Conservation (phyloP, 1,140 invertebrate genomes). For the Drosophila novamexicana region DNA sequence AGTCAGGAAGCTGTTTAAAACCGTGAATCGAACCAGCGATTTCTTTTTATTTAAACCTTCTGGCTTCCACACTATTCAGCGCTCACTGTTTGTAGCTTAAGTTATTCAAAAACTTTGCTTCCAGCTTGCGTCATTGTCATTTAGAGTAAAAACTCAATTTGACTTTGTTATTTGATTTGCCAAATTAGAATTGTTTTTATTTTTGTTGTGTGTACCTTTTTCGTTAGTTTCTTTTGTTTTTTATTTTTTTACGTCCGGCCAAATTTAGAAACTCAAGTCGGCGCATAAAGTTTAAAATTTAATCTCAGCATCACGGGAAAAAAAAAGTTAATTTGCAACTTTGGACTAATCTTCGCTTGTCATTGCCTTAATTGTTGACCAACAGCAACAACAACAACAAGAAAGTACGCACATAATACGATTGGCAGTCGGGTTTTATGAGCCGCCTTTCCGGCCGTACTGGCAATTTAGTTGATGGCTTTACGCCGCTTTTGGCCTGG, state of each 20-base stretch:
- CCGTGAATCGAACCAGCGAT: no score
- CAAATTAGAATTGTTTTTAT: slow-evolving; percentile 28
- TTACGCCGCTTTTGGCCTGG: slow-evolving; percentile 43
- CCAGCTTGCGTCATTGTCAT: slow-evolving; percentile 7
- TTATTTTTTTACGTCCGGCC: slow-evolving; percentile 13
- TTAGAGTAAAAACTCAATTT: slow-evolving; percentile 19
- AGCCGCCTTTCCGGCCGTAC: slow-evolving; percentile 19
- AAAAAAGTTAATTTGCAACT: slow-evolving; percentile 79
- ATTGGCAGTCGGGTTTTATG: slow-evolving; percentile 70
- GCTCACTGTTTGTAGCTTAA: neutral
- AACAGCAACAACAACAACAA: slow-evolving; percentile 51
- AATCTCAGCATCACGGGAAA: slow-evolving; percentile 48
- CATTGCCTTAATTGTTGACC: slow-evolving; percentile 78
- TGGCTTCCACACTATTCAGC: neutral
- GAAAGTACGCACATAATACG: slow-evolving; percentile 16
- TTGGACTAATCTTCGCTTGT: slow-evolving; percentile 73
- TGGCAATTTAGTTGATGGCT: slow-evolving; percentile 77
- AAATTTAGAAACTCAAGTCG: slow-evolving; percentile 48
- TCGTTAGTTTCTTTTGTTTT: slow-evolving; percentile 25
- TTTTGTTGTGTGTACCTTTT: neutral
- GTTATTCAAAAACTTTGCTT: neutral
- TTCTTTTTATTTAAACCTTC: neutral
- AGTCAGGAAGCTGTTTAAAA: no score
- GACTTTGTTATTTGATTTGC: slow-evolving; percentile 30
- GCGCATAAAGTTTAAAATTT: slow-evolving; percentile 47